Evolutionary conservation across 2,797 vertebrate species (phyloP).

Genomic region (Loris lydekkerianus): DNA sequence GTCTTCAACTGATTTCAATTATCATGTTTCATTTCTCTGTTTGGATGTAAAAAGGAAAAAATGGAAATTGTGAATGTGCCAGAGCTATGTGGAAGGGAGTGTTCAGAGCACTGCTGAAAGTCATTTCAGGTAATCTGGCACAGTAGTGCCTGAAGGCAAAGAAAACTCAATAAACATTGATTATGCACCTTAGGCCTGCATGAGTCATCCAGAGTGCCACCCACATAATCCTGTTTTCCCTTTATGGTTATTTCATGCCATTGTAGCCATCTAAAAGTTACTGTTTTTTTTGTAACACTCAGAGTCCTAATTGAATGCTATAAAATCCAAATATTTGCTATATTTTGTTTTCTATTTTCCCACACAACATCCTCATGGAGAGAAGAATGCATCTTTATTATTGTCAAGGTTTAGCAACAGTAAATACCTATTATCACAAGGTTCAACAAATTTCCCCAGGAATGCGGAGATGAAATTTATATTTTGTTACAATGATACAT

Average conservation of each 20-base stretch:
- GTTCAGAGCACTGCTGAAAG: background rate
- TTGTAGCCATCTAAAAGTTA: background rate
- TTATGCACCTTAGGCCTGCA: background rate
- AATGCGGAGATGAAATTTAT: background rate
- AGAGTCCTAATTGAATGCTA: background rate
- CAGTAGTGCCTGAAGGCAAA: background rate
- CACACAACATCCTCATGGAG: background rate
- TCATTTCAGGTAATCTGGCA: slow-evolving; percentile 24
- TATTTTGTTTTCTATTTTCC: slow-evolving; percentile 3
- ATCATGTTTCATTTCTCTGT: background rate
- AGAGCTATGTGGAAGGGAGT: background rate
- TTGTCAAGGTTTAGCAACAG: slow-evolving; percentile 15
- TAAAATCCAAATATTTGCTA: background rate
- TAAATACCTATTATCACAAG: slow-evolving; percentile 35
- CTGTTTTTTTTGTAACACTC: slow-evolving; percentile 13
- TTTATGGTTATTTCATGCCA: background rate
- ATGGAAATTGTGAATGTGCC: background rate
- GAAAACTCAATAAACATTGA: background rate
- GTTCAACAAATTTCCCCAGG: background rate
- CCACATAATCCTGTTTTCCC: background rate
- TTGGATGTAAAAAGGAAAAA: background rate
- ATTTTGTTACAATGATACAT: background rate
- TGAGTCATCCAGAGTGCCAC: background rate
- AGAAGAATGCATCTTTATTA: background rate
- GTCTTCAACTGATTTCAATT: background rate